Conservation (phyloP, 2,113 vertebrate species). For the Falco punctatus region DNA sequence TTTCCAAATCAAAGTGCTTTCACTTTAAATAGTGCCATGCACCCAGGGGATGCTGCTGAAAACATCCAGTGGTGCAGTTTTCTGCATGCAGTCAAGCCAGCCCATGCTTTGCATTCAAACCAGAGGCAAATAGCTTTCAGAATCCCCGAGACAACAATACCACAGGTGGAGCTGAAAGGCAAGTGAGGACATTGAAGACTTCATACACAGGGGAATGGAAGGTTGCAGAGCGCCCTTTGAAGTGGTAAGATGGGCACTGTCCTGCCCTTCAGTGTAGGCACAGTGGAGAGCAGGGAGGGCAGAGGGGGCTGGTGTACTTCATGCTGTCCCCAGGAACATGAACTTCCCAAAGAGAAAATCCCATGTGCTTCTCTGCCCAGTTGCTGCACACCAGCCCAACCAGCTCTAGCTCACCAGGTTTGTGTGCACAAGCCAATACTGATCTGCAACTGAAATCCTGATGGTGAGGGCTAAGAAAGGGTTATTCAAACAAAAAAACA, state of each 20-base stretch:
- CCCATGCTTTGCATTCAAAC: not conserved
- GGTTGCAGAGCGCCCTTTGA: not conserved
- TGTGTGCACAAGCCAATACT: not conserved
- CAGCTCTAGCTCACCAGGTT: not conserved
- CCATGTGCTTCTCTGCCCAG: fast-evolving
- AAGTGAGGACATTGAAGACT: fast-evolving
- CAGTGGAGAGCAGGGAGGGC: not conserved
- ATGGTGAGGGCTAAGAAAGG: not conserved
- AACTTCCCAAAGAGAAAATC: not conserved
- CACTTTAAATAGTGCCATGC: not conserved
- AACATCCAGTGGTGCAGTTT: not conserved
- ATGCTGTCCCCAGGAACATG: not conserved
- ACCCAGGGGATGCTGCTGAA: not conserved
- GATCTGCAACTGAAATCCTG: not conserved
- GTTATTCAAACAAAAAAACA: not conserved
- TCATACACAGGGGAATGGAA: not conserved
- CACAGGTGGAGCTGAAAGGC: not conserved
- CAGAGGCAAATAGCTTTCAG: not conserved
- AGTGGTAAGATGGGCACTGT: not conserved
- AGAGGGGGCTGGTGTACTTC: fast-evolving
- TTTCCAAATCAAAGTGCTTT: not conserved
- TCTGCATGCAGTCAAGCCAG: not conserved
- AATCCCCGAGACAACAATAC: fast-evolving
- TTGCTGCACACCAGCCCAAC: not conserved
- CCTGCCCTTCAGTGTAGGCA: not conserved